Evolutionary conservation across 35 echinoderm and acorn worm genomes (phyloP), one percentile per base, ranked within the genome.

Genomic region (Amphiura filiformis): DNA sequence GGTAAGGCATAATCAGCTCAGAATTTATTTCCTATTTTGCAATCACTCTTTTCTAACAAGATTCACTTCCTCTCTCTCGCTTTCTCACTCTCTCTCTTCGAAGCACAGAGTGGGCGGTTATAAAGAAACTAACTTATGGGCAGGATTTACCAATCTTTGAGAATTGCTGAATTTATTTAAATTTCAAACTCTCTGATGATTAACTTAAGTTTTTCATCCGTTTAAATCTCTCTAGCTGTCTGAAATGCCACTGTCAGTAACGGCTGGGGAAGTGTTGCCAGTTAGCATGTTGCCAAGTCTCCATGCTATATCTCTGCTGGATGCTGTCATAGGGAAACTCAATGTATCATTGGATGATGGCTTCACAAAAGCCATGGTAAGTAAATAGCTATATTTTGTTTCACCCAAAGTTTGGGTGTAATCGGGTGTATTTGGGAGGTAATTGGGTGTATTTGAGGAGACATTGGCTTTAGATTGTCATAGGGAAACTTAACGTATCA

Each of bases 301-400:
- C 20, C 79, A 87, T 35, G 36, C 87, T 23, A 90, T 99, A 76
- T 94, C 87, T 75, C 84, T 94, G 39, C 65, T 99, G 37, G 92
- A 99, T 84, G 75, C 87, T 36, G 83, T 94, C 33, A 76, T 99
- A 32, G 90, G 93, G 13, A 99, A 99, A 85, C 83, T 93, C 13
- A 87, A 94, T 33, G 80, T 79, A 49, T 84, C 96, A 0, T 87
- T 99, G 34, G 77, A 91, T 65, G 93, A 98, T 57, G 44, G 42
- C 47, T 92, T 89, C 44, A 70, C 82, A 13, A 86, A 90, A 38
- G 76, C 93, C 40, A 90, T 89, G 82, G 93, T 94, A 82, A 90
- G 88, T 94, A 23, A 64, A 9, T 3, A n/a, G n/a, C 20, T 78
- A 56, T 76, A 37, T 57, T 15, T 56, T 35, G 13, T 49, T 84